These are phyloP conservation scores for Chaetodon trifascialis DNA, from an alignment of 2,113 vertebrate species.

Conservation along the genomic window DNA sequence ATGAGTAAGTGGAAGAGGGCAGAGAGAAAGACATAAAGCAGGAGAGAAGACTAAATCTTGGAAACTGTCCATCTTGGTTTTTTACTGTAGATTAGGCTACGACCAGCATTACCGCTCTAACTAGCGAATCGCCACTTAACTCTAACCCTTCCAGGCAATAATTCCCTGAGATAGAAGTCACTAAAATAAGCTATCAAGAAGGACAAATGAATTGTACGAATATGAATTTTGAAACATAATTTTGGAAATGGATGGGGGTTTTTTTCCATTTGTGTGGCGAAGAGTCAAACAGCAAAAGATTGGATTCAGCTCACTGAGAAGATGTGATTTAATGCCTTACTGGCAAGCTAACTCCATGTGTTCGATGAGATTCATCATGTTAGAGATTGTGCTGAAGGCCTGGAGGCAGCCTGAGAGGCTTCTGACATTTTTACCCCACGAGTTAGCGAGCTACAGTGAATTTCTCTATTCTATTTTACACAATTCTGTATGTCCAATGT, in stretches of 20 bases:
- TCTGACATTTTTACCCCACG: neutral
- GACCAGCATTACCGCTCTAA: slow-evolving; percentile 1
- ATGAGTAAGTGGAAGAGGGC: slow-evolving; percentile 42
- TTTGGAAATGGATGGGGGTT: neutral
- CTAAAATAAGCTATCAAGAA: neutral
- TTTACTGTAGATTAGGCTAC: neutral
- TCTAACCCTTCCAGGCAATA: neutral
- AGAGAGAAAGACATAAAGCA: slow-evolving; percentile 9
- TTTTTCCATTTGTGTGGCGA: neutral
- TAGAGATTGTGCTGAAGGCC: neutral
- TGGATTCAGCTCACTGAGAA: slow-evolving; percentile 17
- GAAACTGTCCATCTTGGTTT: slow-evolving; percentile 6
- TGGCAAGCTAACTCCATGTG: neutral
- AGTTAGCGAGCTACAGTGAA: neutral
- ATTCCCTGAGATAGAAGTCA: neutral
- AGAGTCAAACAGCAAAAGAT: slow-evolving; percentile 11
- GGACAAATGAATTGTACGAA: neutral
- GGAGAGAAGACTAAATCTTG: neutral
- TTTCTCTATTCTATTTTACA: slow-evolving; percentile 8
- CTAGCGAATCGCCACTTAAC: neutral
- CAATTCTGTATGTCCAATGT: neutral
- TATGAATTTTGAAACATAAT: neutral
- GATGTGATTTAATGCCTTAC: slow-evolving; percentile 39
- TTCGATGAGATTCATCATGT: slow-evolving; percentile 21
- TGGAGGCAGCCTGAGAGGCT: neutral